Evolutionary conservation across 53 echinoderm and acorn worm species (phyloP).

Genomic region (Hippasteria phrygiana): DNA sequence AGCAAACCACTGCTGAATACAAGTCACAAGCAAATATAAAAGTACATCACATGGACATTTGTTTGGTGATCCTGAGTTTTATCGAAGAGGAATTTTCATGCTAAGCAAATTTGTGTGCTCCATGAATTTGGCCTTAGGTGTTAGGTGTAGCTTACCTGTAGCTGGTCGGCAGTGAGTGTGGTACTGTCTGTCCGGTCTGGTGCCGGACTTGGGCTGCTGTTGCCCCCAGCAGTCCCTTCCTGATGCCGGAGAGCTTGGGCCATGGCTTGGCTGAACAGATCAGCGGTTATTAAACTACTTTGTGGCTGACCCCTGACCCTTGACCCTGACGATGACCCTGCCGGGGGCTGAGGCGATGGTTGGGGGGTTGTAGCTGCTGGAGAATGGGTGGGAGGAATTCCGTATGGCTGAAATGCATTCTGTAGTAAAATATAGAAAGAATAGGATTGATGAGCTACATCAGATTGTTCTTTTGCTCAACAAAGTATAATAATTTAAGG

Average conservation of each 20-base stretch:
- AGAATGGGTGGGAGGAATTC: not conserved
- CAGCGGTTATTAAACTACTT: slow-evolving; percentile 65
- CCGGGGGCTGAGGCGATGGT: not conserved
- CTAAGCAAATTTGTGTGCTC: no score
- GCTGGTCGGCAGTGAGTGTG: slow-evolving; percentile 3
- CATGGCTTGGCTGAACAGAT: slow-evolving; percentile 91
- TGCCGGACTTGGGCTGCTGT: not conserved
- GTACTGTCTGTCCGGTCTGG: not conserved
- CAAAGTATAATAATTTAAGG: no score
- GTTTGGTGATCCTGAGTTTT: no score
- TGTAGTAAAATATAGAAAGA: not conserved
- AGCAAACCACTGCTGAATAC: no score
- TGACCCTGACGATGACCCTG: slow-evolving; percentile 27
- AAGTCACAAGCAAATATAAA: no score
- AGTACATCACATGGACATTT: no score
- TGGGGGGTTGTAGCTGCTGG: slow-evolving; percentile 28
- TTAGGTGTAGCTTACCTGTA: slow-evolving; percentile 58
- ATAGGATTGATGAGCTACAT: no score
- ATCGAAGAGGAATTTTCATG: no score
- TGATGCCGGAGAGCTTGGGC: slow-evolving; percentile 83
- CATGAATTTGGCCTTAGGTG: no score
- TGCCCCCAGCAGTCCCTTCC: slow-evolving; percentile 2
- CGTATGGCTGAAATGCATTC: slow-evolving; percentile 30
- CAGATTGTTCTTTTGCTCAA: no score
- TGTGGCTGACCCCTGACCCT: slow-evolving; percentile 5